Percentiles rank a stretch among this genome's conserved stretches.
Conservation (phyloP, 2,888 invertebrate species). For the Hydroisotoma schaefferi region DNA sequence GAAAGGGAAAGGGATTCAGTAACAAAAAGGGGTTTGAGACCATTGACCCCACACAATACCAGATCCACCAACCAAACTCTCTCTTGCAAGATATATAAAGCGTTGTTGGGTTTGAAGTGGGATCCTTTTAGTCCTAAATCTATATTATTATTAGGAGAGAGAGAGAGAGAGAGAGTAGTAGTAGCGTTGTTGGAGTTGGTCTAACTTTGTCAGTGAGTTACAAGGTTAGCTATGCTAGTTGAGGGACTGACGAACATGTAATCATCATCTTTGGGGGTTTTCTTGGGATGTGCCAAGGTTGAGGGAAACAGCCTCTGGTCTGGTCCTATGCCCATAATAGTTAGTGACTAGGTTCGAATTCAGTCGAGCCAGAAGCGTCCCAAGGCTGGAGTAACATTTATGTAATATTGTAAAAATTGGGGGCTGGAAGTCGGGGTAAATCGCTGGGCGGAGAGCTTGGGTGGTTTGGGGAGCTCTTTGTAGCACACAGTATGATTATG, state of each 20-base stretch:
- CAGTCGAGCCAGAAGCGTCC: too few relatives aligned
- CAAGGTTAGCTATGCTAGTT: background rate
- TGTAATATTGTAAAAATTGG: too few relatives aligned
- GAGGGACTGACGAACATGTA: too few relatives aligned
- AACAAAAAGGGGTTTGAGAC: conserved; percentile 13
- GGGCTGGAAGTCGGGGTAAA: too few relatives aligned
- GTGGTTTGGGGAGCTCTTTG: background rate
- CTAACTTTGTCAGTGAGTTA: too few relatives aligned
- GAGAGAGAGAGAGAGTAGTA: background rate
- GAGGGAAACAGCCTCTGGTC: conserved; percentile 13
- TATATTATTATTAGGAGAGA: background rate
- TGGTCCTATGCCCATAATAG: too few relatives aligned
- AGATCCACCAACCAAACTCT: background rate
- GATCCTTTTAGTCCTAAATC: background rate
- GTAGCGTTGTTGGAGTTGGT: too few relatives aligned
- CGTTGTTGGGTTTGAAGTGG: background rate
- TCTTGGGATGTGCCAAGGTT: conserved; percentile 17
- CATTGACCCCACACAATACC: conserved; percentile 7
- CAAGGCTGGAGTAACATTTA: too few relatives aligned
- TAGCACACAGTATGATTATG: background rate
- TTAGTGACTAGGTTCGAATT: too few relatives aligned
- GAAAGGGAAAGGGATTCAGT: conserved; percentile 8
- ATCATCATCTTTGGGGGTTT: conserved; percentile 7
- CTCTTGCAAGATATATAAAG: background rate
- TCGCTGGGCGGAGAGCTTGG: background rate